Evolutionary conservation across 1,140 invertebrate genomes (phyloP).

Genomic region (Nylanderia fulva): DNA sequence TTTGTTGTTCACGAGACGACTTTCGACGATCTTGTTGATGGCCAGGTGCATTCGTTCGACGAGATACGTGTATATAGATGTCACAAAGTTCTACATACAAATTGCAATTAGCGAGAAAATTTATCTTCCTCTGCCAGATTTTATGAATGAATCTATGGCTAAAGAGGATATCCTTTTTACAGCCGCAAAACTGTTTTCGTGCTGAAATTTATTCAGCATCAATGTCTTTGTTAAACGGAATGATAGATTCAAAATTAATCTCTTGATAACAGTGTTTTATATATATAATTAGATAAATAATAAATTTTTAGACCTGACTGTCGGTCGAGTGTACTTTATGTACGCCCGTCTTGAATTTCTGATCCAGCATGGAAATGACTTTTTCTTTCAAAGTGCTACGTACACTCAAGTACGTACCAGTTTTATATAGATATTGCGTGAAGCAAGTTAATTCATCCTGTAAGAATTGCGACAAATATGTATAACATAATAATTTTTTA

Average conservation of each 20-base stretch:
- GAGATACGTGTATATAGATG: constrained; percentile 70
- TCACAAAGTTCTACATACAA: constrained; percentile 71
- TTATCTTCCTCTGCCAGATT: not conserved
- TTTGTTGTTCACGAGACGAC: constrained; percentile 25
- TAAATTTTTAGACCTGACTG: constrained; percentile 66
- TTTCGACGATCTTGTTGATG: constrained; percentile 71
- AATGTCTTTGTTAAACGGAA: not conserved
- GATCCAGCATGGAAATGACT: constrained; percentile 75
- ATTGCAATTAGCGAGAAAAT: not conserved
- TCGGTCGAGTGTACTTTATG: constrained; percentile 59
- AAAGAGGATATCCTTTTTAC: not conserved
- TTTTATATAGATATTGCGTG: constrained; percentile 75
- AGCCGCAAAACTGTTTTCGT: not conserved
- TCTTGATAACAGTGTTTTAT: not conserved
- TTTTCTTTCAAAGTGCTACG: constrained; percentile 69
- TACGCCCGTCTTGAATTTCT: constrained; percentile 70
- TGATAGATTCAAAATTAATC: not conserved
- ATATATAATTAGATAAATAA: constrained; percentile 2
- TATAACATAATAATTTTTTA: not conserved
- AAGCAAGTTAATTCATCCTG: constrained; percentile 77
- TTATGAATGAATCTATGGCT: not conserved
- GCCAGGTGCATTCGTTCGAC: constrained; percentile 74
- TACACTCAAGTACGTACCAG: constrained; percentile 70
- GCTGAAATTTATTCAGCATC: not conserved
- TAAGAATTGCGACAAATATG: constrained; percentile 45